Conservation (phyloP, 2,888 invertebrate species). For the Dryococelus australis region DNA sequence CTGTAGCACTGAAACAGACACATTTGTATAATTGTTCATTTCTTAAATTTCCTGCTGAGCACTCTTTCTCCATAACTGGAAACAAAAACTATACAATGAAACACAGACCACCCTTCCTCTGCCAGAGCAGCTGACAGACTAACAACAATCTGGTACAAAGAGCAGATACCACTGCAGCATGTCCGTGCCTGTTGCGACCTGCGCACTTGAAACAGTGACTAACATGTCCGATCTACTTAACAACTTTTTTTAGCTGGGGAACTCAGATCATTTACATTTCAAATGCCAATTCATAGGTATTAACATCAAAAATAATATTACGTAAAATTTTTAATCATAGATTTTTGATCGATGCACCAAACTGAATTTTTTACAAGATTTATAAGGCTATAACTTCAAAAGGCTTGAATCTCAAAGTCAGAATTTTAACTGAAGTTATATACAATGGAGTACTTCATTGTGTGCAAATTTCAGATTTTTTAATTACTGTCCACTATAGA, state of each 20-base stretch:
- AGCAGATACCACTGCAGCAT: background rate
- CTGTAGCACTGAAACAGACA: background rate
- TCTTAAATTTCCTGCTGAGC: background rate
- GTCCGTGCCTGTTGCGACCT: conserved; percentile 11
- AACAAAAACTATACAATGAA: background rate
- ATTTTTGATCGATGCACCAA: background rate
- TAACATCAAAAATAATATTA: background rate
- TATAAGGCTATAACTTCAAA: background rate
- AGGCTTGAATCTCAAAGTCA: background rate
- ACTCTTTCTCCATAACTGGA: conserved; percentile 5
- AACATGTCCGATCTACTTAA: background rate
- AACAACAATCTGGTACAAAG: background rate
- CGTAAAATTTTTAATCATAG: background rate
- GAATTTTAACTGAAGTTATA: conserved; percentile 7
- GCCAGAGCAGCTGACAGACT: background rate
- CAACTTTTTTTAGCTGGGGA: background rate
- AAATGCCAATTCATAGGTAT: no score
- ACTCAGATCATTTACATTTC: background rate
- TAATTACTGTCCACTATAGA: background rate
- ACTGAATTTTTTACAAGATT: background rate
- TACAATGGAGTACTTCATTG: background rate
- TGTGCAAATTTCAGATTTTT: conserved; percentile 27
- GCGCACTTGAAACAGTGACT: background rate
- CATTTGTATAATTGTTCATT: conserved; percentile 19
- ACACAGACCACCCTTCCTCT: background rate